Evolutionary conservation across 1,140 invertebrate genomes (phyloP), one percentile per base, ranked within the genome.

Genomic region (Meloidogyne floridensis): DNA sequence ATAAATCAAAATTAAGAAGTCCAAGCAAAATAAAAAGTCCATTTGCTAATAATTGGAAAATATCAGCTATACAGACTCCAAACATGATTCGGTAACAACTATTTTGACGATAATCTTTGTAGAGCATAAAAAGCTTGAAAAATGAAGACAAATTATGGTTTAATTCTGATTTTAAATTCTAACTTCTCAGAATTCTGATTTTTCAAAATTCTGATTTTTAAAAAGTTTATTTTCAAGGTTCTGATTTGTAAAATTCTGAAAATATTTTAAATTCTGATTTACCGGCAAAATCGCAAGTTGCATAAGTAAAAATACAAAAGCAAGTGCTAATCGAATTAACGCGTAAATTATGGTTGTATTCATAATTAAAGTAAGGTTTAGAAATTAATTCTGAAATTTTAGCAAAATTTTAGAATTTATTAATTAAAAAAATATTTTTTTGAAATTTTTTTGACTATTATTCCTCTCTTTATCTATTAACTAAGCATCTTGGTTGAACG

Each of bases 11-110:
- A n/a, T 65, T 18, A n/a, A 65, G 1, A 65, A 65, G 59, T 65
- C 59, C 15, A 65, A 65, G 59, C n/a, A 65, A 65, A 65, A 65
- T 65, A 65, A 65, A 65, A 65, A 65, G 15, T 65, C 59, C 59
- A 65, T 65, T 65, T n/a, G 59, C 59, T 6, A 65, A 18, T 18
- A 65, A 65, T 65, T 65, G 59, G n/a, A 65, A 65, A 65, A 65
- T 65, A 65, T 65, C 59, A n/a, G 59, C 59, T 8, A 65, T n/a
- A 65, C 59, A 65, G n/a, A 65, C n/a, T 65, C 15, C 59, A 18
- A 65, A 65, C 59, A 65, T 65, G 1, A 65, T 65, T 65, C 59
- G n/a, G 7, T 65, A 65, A 8, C 59, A 65, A 65, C 59, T 65
- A 18, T 65, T 65, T 65, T 65, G 15, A 65, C 59, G 59, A 18